Evolutionary conservation across 2,113 vertebrate species (phyloP), one percentile per base, ranked within the genome.

Genomic region (Accipiter virgatus): DNA sequence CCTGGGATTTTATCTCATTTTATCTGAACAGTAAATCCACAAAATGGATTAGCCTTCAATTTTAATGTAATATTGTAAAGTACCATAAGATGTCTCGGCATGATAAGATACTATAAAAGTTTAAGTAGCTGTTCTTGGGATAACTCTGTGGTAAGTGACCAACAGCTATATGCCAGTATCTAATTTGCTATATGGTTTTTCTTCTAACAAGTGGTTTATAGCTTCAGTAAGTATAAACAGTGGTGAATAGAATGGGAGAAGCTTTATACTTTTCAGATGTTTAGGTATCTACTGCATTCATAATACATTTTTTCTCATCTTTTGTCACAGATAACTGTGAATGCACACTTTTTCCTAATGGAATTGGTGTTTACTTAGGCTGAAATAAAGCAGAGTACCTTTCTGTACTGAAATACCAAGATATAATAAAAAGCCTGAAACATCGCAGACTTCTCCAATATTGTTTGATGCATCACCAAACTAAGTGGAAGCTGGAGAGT

Each of bases 31-130:
- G 38, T 73, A 77, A 81, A 94, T 93, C 88, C 94, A 42, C 25
- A 94, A 92, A 94, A 95, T 63, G 36, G 63, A 90, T 94, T 93
- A 96, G 19, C 50, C 58, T 93, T 89, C 61, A 94, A 84, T 96
- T 97, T 90, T 90, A 96, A 94, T 66, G 29, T 50, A 96, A 92
- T 97, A 89, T 91, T 89, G 27, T 81, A 90, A 96, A 93, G 65
- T 61, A 87, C 38, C 42, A 70, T 97, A 81, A 94, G 81, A 95
- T 90, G 23, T 6, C 27, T 91, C 2, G 4, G 31, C n/a, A 26
- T 75, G 74, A 94, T 93, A 94, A 91, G 38, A 13, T 36, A 67
- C 48, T 81, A 36, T 73, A 77, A 88, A 96, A 74, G 67, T 94
- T 92, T 73, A 94, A 91, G 67, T 79, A 66, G 55, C 38, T 79